Evolutionary conservation across 2,113 vertebrate genomes (phyloP), one percentile per base, ranked within the genome.

Genomic region (Megaceryle torquata): DNA sequence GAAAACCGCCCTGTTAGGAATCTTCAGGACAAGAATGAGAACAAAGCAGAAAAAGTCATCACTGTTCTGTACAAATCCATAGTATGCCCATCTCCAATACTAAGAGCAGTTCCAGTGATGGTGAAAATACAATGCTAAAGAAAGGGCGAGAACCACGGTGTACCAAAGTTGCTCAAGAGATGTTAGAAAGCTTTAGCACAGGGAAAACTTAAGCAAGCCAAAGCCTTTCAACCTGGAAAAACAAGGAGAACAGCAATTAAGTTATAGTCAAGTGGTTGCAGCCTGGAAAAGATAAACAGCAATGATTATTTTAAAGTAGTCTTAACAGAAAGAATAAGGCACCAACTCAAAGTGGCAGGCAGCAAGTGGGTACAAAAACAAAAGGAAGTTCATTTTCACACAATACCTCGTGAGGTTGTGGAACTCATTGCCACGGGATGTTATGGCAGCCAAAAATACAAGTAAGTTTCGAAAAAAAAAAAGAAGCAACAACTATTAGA

Each of bases 381-480:
- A 84, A 85, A 91, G 96, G 95, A 97, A 97, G 70, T 91, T 95
- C 57, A 26, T 89, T 95, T 93, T 94, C 91, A 94, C 91, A 97
- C 94, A 95, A 95, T 93, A 60, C 83, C 86, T 95, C 95, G 95
- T 71, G 91, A 92, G 96, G 93, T 93, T 92, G 95, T 96, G 86
- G 77, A 96, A 95, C 95, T 92, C 89, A 75, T 20, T 95, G 94
- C 95, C 94, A 96, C 44, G 77, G 95, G 94, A 96, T 92, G 84
- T 95, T 95, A 82, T 3, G 39, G 94, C 93, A 93, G 96, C 96
- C 96, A 97, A 95, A 92, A 96, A 85, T 12, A 95, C 84, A 96
- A 97, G 94, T 92, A 89, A 83, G 65, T 92, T 91, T 92, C 16
- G 17, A 71, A 80, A 86, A 88, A 94, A 15, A 6, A 50, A 50